Conservation (phyloP, 2,888 invertebrate species). For the Leptopilina syphax region DNA sequence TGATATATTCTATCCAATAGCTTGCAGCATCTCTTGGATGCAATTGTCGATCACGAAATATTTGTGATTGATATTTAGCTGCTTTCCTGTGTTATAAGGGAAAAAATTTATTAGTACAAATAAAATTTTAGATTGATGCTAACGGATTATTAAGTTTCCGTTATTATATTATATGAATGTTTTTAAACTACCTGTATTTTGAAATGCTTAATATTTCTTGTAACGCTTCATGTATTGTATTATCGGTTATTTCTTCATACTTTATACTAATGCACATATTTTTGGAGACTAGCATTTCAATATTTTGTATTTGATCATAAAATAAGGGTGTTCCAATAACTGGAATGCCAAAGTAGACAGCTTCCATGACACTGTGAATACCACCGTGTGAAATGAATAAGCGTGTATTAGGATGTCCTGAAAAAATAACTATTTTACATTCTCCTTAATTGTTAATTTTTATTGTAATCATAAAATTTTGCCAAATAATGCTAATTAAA, state of each 20-base stretch:
- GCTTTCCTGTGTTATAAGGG: constrained; percentile 50
- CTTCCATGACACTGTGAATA: constrained; percentile 69
- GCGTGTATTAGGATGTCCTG: constrained; percentile 69
- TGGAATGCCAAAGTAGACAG: constrained; percentile 69
- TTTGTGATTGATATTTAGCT: constrained; percentile 50
- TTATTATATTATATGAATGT: too few relatives aligned
- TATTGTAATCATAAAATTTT: too few relatives aligned
- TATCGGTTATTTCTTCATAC: constrained; percentile 57
- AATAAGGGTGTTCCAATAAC: constrained; percentile 71
- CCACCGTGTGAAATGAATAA: constrained; percentile 73
- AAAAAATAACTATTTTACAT: constrained; percentile 33
- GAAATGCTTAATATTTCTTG: constrained; percentile 62
- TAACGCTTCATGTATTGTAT: constrained; percentile 63
- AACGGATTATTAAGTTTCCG: too few relatives aligned
- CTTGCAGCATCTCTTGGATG: constrained; percentile 80
- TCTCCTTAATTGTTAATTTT: too few relatives aligned
- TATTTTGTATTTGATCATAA: constrained; percentile 69
- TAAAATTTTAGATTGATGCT: too few relatives aligned
- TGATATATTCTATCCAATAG: constrained; percentile 84
- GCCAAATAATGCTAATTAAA: too few relatives aligned
- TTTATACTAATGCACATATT: constrained; percentile 65
- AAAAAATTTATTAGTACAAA: neutral
- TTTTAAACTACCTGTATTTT: constrained; percentile 62
- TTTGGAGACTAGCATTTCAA: constrained; percentile 58
- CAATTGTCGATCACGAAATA: constrained; percentile 78